Evolutionary conservation across 35 echinoderm and acorn worm species (phyloP).

Genomic region (Antedon bifida): DNA sequence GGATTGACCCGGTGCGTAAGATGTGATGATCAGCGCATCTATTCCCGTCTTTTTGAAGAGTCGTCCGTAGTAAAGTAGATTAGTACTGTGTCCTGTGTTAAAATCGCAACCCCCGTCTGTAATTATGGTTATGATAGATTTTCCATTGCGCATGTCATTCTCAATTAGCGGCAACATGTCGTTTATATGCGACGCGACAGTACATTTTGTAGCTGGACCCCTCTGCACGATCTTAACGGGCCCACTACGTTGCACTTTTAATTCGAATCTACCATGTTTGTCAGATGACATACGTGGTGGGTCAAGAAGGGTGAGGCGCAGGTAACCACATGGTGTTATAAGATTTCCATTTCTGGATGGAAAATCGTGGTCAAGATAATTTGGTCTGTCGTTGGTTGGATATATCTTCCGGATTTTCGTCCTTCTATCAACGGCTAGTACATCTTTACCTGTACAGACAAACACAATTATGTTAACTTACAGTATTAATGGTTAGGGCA

Average conservation of each 20-base stretch:
- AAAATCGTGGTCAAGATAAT: constrained; percentile 37
- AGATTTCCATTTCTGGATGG: constrained; percentile 29
- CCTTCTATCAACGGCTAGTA: constrained; percentile 29
- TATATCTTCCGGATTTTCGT: constrained; percentile 11
- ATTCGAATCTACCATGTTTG: neutral
- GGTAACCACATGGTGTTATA: constrained; percentile 26
- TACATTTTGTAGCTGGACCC: constrained; percentile 24
- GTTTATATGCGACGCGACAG: constrained; percentile 14
- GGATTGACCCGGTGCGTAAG: neutral
- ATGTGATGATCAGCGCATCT: neutral
- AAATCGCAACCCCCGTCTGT: constrained; percentile 32
- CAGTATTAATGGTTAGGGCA: too few species aligned
- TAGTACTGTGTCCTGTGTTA: neutral
- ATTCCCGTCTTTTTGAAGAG: neutral
- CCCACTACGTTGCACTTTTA: neutral
- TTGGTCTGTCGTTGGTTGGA: constrained; percentile 13
- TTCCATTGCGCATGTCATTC: neutral
- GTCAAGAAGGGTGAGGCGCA: constrained; percentile 10
- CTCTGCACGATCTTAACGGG: neutral
- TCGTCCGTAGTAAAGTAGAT: neutral
- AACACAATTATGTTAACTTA: neutral
- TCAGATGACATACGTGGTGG: neutral
- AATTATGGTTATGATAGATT: constrained; percentile 10
- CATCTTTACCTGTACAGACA: neutral
- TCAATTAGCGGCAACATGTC: constrained; percentile 18